Evolutionary conservation across 2,797 vertebrate species (phyloP), one percentile per base, ranked within the genome.

Genomic region (Eutrigla gurnardus): DNA sequence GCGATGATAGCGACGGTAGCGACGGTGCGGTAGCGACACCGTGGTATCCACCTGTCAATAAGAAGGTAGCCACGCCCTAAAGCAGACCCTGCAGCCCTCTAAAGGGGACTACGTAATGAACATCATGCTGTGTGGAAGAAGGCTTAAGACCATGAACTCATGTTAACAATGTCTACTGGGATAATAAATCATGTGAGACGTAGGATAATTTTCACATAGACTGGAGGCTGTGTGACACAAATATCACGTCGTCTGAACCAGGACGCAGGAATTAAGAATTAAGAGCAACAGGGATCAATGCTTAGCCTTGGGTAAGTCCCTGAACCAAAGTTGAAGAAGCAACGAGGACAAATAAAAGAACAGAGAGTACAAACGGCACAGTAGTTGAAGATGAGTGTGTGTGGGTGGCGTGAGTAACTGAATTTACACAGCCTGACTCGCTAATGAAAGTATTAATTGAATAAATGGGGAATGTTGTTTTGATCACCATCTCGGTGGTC

Each of bases 401-500:
- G 59, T 42, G 62, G 33, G 58, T 32, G 36, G 65, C 73, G 65
- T 46, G 59, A 71, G 81, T 84, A 66, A 78, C 81, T 88, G 77
- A 71, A 82, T 80, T 84, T 77, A 79, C 83, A 81, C 81, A 39
- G 71, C 69, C 37, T 81, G 75, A 81, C 78, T 89, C 57, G 45
- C 83, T 93, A 92, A 94, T 93, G 86, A 92, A 92, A 84, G 81
- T 85, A 83, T 89, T 91, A 90, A 91, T 89, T 93, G 87, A 93
- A 89, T 83, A 89, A 90, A 92, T 83, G 66, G 77, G 80, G 77
- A 89, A 81, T 52, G 86, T 84, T 89, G 92, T 92, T 86, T 87
- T 88, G 89, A 89, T 90, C 79, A 50, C 49, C 79, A 80, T 91
- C 86, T 92, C 89, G 91, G 80, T 79, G 90, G 89, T 80, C 87